These are phyloP conservation scores for Microchrysa polita DNA, from an alignment of 2,888 invertebrate genomes.

Conservation along the genomic window DNA sequence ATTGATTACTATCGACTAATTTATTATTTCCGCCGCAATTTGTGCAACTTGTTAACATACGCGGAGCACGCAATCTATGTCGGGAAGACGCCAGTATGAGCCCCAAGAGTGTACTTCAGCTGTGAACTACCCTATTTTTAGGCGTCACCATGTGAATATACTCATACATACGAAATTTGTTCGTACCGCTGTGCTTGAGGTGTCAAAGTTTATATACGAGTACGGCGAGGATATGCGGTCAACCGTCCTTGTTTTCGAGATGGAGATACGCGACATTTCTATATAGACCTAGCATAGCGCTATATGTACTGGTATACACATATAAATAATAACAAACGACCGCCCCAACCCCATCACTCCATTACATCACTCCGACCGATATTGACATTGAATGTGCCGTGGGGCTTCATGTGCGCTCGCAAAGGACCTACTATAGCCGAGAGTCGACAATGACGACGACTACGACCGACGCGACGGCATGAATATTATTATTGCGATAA, in stretches of 20 bases:
- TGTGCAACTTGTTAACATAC: slow-evolving; percentile 23
- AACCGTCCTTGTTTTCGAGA: not conserved
- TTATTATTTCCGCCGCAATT: slow-evolving; percentile 31
- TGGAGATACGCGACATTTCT: not conserved
- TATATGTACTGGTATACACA: no score
- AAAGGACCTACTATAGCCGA: no score
- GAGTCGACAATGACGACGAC: no score
- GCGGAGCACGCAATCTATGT: slow-evolving; percentile 1
- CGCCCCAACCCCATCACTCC: not conserved
- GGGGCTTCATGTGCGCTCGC: not conserved
- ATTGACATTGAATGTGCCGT: slow-evolving; percentile 1
- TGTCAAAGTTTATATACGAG: no score
- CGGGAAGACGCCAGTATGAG: not conserved
- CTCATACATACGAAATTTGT: no score
- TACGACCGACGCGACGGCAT: no score
- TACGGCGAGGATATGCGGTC: not conserved
- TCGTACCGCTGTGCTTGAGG: no score
- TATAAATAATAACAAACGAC: no score
- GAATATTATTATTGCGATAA: not conserved
- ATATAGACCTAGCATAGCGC: not conserved
- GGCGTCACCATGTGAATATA: no score
- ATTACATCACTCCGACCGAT: not conserved
- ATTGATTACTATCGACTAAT: slow-evolving; percentile 29
- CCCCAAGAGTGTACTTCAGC: not conserved
- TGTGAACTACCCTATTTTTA: no score